Evolutionary conservation across 2,888 invertebrate genomes (phyloP), one percentile per base, ranked within the genome.

Genomic region (Synergus itoensis): DNA sequence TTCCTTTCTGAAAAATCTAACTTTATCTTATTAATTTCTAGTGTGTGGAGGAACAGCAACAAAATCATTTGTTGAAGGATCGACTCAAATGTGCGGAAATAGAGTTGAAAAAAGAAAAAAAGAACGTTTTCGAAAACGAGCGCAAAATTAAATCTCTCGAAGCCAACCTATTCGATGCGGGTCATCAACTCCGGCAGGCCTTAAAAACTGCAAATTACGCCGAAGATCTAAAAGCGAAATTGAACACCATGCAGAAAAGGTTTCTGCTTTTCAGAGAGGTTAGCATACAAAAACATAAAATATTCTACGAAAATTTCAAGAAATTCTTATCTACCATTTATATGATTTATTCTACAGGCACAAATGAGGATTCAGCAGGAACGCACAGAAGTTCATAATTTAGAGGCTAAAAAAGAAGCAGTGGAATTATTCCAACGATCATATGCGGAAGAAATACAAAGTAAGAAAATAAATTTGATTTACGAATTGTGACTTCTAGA

Each of bases 11-110:
- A 21, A 62, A 41, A 79, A 73, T 73, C 43, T 18, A 65, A 69
- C 36, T 53, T 21, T 48, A 14, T 76, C 69, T 65, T 48, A 77
- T 78, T 76, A 12, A 67, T 69, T 67, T 89, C 75, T 89, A 94
- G 93, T 94, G 93, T 88, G 93, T 93, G 82, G 92, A 92, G 78
- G 93, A 94, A 79, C 92, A 94, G 85, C 93, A 94, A 80, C 93
- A 94, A 80, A 94, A 93, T 84, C 93, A 92, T 81, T 88, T 89
- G 16, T 86, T 94, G 67, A 93, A 93, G 43, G 92, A 93, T 80
- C 92, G 92, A 14, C 93, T 93, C 78, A 94, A 94, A 79, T 91
- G 91, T 76, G 87, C 94, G 21, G 93, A 94, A 84, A 90, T 93
- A 53, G 93, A 94, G 78, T 84, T 95, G 2, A 93, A 92, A 80